A percentile compares a stretch with the other conserved stretches of the same genome.
These are phyloP conservation scores for Python bivittatus DNA, from an alignment of 2,113 vertebrate genomes.

Conservation along the genomic window DNA sequence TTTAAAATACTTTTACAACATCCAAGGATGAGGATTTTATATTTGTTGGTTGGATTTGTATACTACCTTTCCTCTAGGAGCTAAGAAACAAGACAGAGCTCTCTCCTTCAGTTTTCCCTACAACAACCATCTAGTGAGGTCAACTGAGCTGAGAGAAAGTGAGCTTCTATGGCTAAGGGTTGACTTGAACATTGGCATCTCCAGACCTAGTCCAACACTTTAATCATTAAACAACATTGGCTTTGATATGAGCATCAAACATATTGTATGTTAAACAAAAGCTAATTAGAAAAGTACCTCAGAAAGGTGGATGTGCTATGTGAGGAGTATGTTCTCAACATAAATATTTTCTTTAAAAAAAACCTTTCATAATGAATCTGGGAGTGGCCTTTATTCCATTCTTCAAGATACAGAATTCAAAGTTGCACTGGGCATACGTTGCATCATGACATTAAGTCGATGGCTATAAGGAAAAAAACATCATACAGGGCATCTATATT, in stretches of 20 bases:
- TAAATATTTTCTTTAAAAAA: neutral
- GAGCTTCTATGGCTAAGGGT: neutral
- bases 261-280: neutral
- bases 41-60: neutral
- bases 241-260: neutral
- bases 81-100: neutral
- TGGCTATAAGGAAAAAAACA: neutral
- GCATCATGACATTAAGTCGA: neutral
- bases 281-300: neutral
- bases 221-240: neutral
- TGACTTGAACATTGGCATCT: neutral
- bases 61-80: neutral
- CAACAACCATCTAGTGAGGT: neutral
- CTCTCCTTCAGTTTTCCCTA: neutral
- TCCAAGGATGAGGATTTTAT: neutral
- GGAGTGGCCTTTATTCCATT: neutral
- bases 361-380: neutral
- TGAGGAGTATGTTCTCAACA: neutral
- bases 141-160: neutral
- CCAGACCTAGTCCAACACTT: neutral
- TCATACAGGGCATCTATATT: neutral
- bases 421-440: too few relatives aligned
- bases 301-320: neutral
- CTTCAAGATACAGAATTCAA: neutral
- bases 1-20: neutral